Conservation (phyloP, 1,140 invertebrate species). For the Aleiodes sp. region DNA sequence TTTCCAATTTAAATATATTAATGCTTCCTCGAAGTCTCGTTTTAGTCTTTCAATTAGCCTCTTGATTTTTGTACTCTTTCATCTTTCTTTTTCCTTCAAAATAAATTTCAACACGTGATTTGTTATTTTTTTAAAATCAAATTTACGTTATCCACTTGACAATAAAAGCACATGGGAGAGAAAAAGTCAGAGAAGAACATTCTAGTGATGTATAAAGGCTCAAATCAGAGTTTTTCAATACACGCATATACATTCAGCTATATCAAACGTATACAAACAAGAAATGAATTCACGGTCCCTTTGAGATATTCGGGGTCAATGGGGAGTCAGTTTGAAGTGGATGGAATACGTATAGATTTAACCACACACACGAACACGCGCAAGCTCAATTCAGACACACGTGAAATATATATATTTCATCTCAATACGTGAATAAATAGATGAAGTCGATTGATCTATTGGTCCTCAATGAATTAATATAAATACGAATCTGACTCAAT, state of each 20-base stretch:
- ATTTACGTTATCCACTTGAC: background rate
- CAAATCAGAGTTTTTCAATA: background rate
- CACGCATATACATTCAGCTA: background rate
- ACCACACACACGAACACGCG: background rate
- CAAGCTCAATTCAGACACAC: background rate
- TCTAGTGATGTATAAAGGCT: background rate
- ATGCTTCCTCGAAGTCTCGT: background rate
- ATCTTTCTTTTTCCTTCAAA: background rate
- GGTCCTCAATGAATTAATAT: background rate
- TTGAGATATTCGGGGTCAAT: slow-evolving; percentile 9
- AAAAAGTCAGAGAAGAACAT: background rate
- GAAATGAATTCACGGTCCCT: slow-evolving; percentile 1
- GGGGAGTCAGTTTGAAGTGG: background rate
- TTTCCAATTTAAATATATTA: background rate
- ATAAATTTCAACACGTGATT: background rate
- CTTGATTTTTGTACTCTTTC: background rate
- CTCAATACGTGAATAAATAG: background rate
- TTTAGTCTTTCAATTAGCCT: background rate
- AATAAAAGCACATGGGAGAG: background rate
- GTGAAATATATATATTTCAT: background rate
- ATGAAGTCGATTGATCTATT: background rate
- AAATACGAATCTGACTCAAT: background rate
- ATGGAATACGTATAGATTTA: background rate
- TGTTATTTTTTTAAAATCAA: background rate
- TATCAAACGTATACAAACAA: slow-evolving; percentile 15